Evolutionary conservation across 2,888 invertebrate species (phyloP), one percentile per base, ranked within the genome.

Genomic region (Synanthedon vespiformis): DNA sequence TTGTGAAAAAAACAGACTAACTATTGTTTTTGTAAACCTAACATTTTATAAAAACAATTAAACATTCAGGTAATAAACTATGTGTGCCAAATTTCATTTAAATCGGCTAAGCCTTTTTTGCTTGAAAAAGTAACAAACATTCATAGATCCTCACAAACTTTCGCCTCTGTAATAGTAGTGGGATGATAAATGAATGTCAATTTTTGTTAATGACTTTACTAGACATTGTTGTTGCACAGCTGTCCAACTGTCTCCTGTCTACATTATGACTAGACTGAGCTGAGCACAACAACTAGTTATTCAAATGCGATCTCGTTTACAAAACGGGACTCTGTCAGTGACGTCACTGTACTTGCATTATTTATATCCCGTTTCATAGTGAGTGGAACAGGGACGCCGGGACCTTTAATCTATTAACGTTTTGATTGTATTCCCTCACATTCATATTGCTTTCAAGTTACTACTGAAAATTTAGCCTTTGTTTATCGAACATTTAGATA

Each of bases 341-440:
- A 85, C 85, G 82, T 81, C 76, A 77, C 72, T 63, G 63, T 64
- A 71, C 64, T 72, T 72, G 73, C 76, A 77, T 84, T 85, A 86
- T 85, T 86, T 82, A 85, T 85, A 81, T 70, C 62, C 60, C 62
- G 18, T 77, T 73, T 70, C 71, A 66, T 62, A 56, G 59, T 50
- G 48, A 50, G 22, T 22, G 10, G 48, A 16, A 48, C 44, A 8
- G 27, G 27, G 13, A 44, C 44, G 8, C 5, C 13, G n/a, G 44
- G 12, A n/a, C 44, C 14, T n/a, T n/a, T n/a, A 12, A 13, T 44
- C 12, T 44, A 44, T 44, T 44, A 44, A 44, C 11, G 44, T 14
- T 44, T 34, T 44, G 44, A 44, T n/a, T 44, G 14, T 44, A 44
- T 44, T 44, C 13, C 6, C 44, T 13, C 44, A 34, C 44, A 44